phyloP scores from a whole-genome alignment of 2,113 vertebrate species.

The Coturnix japonica region DNA sequence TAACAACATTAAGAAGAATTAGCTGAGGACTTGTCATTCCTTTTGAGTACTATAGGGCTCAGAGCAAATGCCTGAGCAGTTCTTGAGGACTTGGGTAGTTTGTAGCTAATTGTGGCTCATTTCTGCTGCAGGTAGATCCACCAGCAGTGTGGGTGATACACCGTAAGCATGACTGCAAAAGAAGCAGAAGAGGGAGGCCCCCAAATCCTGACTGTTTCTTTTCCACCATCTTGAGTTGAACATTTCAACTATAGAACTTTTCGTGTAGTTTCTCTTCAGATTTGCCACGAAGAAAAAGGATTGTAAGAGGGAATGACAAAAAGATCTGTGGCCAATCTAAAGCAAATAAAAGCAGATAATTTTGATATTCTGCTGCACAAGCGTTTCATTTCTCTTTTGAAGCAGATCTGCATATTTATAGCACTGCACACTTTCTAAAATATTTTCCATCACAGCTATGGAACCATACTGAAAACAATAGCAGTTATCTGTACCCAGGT shows the following conservation, averaged over 20 bases:
- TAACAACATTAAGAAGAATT: slow-evolving; percentile 17
- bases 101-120: neutral
- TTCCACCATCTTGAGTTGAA: neutral
- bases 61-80: neutral
- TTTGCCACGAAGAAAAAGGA: neutral
- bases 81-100: neutral
- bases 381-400: neutral
- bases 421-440: neutral
- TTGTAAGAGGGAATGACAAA: neutral
- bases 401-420: neutral
- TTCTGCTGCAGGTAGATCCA: neutral
- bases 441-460: neutral
- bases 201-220: neutral
- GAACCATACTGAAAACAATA: neutral
- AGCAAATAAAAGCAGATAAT: neutral
- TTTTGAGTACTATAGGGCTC: neutral
- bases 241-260: neutral
- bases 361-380: neutral
- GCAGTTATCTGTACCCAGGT: neutral
- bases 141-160: rapidly evolving
- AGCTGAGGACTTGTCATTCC: neutral
- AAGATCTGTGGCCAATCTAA: neutral
- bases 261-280: neutral
- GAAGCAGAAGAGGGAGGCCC: neutral
- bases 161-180: rapidly evolving